Evolutionary conservation across 2,888 invertebrate species (phyloP).

Genomic region (Callinectes sapidus): DNA sequence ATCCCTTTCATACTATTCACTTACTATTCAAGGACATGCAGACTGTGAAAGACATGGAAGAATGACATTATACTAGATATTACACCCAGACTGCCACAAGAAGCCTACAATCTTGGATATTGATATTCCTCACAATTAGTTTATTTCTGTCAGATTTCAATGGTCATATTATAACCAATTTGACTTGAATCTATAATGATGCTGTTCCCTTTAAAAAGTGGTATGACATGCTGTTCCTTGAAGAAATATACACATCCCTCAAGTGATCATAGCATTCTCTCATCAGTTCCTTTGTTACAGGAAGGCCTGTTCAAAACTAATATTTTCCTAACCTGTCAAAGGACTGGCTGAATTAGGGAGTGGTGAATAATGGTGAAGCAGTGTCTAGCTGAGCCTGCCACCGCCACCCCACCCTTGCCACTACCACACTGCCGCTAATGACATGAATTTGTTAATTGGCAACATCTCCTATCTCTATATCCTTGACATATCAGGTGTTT

Average conservation of each 20-base stretch:
- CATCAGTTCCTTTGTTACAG: neutral
- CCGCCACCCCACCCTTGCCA: neutral
- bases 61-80: neutral
- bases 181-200: too few relatives aligned
- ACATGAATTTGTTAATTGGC: neutral
- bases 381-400: neutral
- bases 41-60: neutral
- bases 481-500: neutral
- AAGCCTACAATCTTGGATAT: neutral
- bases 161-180: too few relatives aligned
- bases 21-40: neutral
- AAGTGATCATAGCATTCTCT: neutral
- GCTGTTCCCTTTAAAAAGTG: neutral
- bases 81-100: neutral
- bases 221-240: neutral
- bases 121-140: too few relatives aligned
- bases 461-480: neutral
- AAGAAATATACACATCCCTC: neutral
- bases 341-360: neutral
- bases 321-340: neutral
- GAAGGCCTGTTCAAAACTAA: neutral
- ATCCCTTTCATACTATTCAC: too few relatives aligned
- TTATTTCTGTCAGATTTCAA: too few relatives aligned
- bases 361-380: constrained; percentile 2
- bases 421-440: neutral